Evolutionary conservation across 2,797 vertebrate genomes (phyloP).

Genomic region (Prunella strophiata): DNA sequence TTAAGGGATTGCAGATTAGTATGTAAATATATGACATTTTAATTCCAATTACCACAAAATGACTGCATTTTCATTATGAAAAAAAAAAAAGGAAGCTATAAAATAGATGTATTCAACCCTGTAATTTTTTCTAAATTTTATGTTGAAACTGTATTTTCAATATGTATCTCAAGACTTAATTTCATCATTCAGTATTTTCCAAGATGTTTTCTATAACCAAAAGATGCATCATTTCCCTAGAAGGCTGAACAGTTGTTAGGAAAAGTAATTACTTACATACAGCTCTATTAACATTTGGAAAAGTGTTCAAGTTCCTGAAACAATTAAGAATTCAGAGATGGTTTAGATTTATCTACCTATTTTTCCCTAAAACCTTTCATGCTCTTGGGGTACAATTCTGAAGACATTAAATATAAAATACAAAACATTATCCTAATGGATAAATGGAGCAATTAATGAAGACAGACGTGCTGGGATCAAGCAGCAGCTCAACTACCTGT

Average conservation of each 20-base stretch:
- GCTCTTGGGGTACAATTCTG: not conserved
- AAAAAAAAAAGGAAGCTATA: not conserved
- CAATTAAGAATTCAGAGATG: not conserved
- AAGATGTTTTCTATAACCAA: not conserved
- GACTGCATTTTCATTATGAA: not conserved
- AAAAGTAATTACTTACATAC: constrained; percentile 5
- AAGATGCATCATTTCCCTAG: not conserved
- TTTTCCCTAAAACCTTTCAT: not conserved
- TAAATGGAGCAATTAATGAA: not conserved
- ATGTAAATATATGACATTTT: constrained; percentile 17
- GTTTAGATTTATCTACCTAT: not conserved
- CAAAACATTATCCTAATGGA: not conserved
- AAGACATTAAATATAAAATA: not conserved
- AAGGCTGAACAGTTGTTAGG: not conserved
- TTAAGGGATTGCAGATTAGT: constrained; percentile 5
- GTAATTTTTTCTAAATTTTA: constrained; percentile 26
- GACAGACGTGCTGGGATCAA: not conserved
- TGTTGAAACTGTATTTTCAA: constrained; percentile 16
- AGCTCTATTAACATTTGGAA: not conserved
- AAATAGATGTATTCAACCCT: constrained; percentile 7
- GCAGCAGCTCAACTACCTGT: not conserved
- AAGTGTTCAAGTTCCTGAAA: not conserved
- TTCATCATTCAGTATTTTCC: constrained; percentile 30
- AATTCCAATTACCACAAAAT: constrained; percentile 27
- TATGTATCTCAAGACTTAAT: not conserved